phyloP scores from a whole-genome alignment of 2,113 vertebrate species.

The Sylvia atricapilla region DNA sequence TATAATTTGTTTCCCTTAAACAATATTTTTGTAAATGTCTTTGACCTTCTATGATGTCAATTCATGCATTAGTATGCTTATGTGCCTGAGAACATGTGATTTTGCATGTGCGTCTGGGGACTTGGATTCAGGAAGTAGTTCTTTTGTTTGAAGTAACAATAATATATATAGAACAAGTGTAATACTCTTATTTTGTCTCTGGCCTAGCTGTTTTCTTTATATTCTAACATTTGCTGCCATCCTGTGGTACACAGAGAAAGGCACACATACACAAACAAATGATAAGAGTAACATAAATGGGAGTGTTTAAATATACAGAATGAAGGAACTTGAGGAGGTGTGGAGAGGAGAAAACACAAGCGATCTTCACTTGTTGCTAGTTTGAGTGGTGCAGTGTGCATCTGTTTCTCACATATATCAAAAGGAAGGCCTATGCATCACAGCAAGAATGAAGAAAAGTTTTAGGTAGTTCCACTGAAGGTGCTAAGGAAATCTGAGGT shows the following conservation, averaged over 20 bases:
- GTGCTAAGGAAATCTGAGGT: not conserved
- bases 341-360: not conserved
- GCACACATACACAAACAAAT: not conserved
- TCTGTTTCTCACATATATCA: not conserved
- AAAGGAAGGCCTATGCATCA: not conserved
- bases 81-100: not conserved
- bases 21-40: not conserved
- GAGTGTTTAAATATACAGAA: not conserved
- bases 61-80: not conserved
- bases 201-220: not conserved
- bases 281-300: not conserved
- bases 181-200: not conserved
- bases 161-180: not conserved
- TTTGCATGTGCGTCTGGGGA: not conserved
- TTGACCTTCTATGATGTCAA: not conserved
- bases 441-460: not conserved
- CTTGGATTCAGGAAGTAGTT: not conserved
- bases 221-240: constrained; percentile 62
- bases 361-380: not conserved
- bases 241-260: constrained; percentile 38
- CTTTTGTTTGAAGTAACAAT: not conserved
- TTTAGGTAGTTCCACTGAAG: not conserved
- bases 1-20: not conserved
- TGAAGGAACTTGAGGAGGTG: not conserved
- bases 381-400: not conserved